phyloP scores from a whole-genome alignment of 2,113 vertebrate species.

The Pollachius pollachius region DNA sequence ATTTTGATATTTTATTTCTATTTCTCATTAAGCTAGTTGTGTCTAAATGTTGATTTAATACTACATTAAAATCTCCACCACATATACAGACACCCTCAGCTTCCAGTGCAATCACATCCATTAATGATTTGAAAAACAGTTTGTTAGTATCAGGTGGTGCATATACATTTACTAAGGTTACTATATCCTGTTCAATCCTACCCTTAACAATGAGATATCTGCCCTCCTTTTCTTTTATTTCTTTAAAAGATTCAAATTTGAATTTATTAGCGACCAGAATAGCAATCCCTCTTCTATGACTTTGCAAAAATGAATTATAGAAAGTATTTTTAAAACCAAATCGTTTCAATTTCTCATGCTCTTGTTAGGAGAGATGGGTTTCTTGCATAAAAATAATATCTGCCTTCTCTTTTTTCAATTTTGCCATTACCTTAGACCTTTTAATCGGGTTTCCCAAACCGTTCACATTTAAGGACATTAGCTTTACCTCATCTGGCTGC shows the following conservation, averaged over 20 bases:
- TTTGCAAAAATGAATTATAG: neutral
- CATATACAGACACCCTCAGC: neutral
- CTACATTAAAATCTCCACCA: neutral
- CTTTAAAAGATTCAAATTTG: conserved; percentile 3
- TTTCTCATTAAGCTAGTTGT: neutral
- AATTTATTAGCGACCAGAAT: neutral
- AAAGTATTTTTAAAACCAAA: neutral
- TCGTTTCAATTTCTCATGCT: neutral
- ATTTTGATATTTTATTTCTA: neutral
- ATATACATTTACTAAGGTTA: neutral
- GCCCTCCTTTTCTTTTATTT: neutral
- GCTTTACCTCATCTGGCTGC: neutral
- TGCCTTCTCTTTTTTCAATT: neutral
- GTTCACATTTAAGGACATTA: neutral
- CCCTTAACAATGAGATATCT: neutral
- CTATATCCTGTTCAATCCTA: neutral
- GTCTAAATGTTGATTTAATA: neutral
- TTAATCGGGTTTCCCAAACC: neutral
- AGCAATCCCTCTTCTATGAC: no score
- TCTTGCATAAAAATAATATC: neutral
- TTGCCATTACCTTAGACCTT: neutral
- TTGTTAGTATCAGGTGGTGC: neutral
- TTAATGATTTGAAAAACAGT: neutral
- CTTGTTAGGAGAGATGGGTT: neutral
- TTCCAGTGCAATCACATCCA: neutral